These are phyloP conservation scores for Tautogolabrus adspersus DNA, from an alignment of 2,113 vertebrate genomes.

Conservation along the genomic window DNA sequence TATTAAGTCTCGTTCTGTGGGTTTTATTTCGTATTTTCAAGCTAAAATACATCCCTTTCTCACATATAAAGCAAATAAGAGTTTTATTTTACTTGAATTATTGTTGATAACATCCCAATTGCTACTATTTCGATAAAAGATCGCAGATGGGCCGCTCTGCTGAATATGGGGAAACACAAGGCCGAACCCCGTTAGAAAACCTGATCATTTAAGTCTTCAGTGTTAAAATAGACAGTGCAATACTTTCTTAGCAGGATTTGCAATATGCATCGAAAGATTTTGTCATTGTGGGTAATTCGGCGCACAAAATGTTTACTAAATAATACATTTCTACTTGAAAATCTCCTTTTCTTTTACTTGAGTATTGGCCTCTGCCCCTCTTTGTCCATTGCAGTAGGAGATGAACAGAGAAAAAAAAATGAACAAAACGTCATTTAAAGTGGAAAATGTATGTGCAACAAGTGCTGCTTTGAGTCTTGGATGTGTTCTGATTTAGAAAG, in stretches of 20 bases:
- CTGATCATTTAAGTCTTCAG: fast-evolving
- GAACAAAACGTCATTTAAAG: neutral
- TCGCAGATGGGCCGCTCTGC: neutral
- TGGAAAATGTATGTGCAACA: neutral
- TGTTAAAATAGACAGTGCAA: fast-evolving
- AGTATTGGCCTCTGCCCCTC: neutral
- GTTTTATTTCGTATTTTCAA: too few relatives aligned
- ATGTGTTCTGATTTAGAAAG: neutral
- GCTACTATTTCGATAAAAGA: fast-evolving
- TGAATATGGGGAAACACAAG: neutral
- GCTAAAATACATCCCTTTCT: neutral
- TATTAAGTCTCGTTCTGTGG: too few relatives aligned
- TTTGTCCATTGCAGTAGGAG: neutral
- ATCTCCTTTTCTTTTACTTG: neutral
- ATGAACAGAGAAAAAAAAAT: neutral
- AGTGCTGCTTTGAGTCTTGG: neutral
- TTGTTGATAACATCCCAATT: neutral
- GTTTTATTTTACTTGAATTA: neutral
- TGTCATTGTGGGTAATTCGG: neutral
- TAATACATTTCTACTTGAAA: neutral
- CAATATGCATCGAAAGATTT: fast-evolving
- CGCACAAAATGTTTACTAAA: fast-evolving
- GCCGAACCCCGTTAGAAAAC: neutral
- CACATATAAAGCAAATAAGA: fast-evolving
- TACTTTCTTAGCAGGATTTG: fast-evolving